phyloP scores from a whole-genome alignment of 1,140 invertebrate species.

The Scylla paramamosain region DNA sequence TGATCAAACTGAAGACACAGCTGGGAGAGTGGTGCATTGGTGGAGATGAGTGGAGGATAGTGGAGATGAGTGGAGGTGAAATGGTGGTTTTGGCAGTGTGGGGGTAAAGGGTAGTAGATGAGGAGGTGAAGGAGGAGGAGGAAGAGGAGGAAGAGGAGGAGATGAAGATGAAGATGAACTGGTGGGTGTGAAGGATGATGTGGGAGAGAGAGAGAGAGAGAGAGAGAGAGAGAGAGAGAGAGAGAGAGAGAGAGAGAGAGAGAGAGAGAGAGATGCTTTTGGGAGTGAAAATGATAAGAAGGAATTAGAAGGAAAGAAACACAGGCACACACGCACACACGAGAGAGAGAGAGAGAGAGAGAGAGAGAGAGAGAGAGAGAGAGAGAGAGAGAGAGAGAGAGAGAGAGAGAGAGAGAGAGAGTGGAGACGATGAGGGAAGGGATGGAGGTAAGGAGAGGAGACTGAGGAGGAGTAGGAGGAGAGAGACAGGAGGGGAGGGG shows the following conservation, averaged over 20 bases:
- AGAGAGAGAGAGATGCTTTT: too few relatives aligned
- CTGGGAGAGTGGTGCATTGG: background rate
- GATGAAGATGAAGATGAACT: background rate
- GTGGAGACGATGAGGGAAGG: too few relatives aligned
- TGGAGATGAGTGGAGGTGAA: too few relatives aligned
- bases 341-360: too few relatives aligned
- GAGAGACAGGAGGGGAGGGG: background rate
- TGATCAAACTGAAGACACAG: background rate
- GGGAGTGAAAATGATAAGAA: too few relatives aligned
- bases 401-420: too few relatives aligned
- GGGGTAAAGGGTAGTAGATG: too few relatives aligned
- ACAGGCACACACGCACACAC: background rate
- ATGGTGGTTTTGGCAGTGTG: too few relatives aligned
- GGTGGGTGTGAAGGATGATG: background rate
- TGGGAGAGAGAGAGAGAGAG: background rate
- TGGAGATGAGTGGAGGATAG: too few relatives aligned
- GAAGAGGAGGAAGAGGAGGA: background rate
- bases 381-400: too few relatives aligned
- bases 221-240: constrained; percentile 1
- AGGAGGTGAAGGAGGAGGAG: background rate
- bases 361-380: too few relatives aligned
- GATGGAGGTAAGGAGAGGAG: background rate
- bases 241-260: too few relatives aligned
- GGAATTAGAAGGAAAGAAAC: background rate
- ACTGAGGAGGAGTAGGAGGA: background rate